phyloP scores from a whole-genome alignment of 2,888 invertebrate species.

The Drosophila meridiana region DNA sequence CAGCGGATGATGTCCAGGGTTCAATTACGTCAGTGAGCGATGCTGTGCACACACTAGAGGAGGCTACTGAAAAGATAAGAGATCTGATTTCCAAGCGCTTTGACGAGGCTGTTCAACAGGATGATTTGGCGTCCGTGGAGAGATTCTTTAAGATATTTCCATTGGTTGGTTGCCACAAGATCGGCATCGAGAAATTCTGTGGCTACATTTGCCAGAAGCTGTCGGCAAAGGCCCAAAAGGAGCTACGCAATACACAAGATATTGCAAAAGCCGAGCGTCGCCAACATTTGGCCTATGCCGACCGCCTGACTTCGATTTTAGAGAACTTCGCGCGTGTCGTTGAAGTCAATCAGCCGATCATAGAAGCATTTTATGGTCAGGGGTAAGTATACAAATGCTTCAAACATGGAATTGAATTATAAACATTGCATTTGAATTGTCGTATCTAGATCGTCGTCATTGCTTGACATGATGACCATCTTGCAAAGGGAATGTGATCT shows the following conservation, averaged over 20 bases:
- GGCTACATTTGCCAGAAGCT: slow-evolving; percentile 92
- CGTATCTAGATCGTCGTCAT: slow-evolving; percentile 86
- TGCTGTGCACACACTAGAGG: slow-evolving; percentile 87
- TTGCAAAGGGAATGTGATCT: slow-evolving; percentile 93
- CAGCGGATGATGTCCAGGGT: slow-evolving; percentile 90
- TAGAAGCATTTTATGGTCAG: slow-evolving; percentile 94
- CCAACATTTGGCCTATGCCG: slow-evolving; percentile 92
- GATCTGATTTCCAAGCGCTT: slow-evolving; percentile 90
- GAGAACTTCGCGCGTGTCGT: slow-evolving; percentile 94
- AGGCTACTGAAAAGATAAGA: slow-evolving; percentile 89
- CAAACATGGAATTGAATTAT: fast-evolving
- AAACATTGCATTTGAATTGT: not conserved
- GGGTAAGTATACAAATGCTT: slow-evolving; percentile 44
- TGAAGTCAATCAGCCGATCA: slow-evolving; percentile 94
- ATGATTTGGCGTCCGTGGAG: slow-evolving; percentile 95
- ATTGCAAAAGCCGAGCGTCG: slow-evolving; percentile 89
- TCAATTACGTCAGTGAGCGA: slow-evolving; percentile 85
- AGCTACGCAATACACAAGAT: slow-evolving; percentile 89
- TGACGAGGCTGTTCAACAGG: slow-evolving; percentile 94
- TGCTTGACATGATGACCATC: slow-evolving; percentile 89
- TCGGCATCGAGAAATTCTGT: slow-evolving; percentile 95
- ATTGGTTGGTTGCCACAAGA: slow-evolving; percentile 94
- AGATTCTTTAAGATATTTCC: slow-evolving; percentile 99
- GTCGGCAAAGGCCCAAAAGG: slow-evolving; percentile 89
- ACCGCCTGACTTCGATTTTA: slow-evolving; percentile 92